Conservation (phyloP, 2,888 invertebrate genomes). For the Troides helena region DNA sequence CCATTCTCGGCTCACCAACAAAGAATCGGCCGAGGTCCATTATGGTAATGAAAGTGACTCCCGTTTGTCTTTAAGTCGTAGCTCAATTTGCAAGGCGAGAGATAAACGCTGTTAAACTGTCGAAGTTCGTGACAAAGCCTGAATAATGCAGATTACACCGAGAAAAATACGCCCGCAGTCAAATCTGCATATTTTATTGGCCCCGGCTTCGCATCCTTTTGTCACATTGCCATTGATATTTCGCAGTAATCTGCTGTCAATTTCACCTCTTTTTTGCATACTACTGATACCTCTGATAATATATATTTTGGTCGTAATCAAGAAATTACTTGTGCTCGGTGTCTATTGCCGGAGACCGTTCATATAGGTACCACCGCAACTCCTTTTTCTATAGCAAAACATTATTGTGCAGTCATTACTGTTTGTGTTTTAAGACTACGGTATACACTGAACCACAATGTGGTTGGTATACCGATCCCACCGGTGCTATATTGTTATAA, state of each 20-base stretch:
- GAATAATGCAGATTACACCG: slow-evolving; percentile 80
- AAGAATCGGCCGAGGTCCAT: slow-evolving; percentile 76
- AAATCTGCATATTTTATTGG: slow-evolving; percentile 80
- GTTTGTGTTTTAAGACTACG: too few species aligned
- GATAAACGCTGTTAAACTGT: slow-evolving; percentile 81
- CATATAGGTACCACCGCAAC: too few species aligned
- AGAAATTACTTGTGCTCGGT: too few species aligned
- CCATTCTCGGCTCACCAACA: slow-evolving; percentile 69
- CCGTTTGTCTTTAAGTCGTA: slow-evolving; percentile 81
- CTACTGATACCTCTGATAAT: slow-evolving; percentile 11
- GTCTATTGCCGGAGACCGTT: too few species aligned
- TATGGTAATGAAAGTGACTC: slow-evolving; percentile 79
- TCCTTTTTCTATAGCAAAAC: too few species aligned
- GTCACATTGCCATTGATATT: slow-evolving; percentile 54
- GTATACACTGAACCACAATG: too few species aligned
- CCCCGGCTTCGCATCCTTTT: slow-evolving; percentile 66
- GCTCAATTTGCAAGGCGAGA: slow-evolving; percentile 80
- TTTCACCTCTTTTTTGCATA: slow-evolving; percentile 8
- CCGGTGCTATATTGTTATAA: too few species aligned
- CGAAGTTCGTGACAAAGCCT: slow-evolving; percentile 80
- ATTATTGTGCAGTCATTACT: too few species aligned
- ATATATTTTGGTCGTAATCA: neutral
- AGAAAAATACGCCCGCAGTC: slow-evolving; percentile 79
- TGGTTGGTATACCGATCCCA: too few species aligned
- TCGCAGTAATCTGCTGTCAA: slow-evolving; percentile 16